Evolutionary conservation across 92 coral and sea anemone genomes (phyloP).

Genomic region (Umimayanthus kanabou): DNA sequence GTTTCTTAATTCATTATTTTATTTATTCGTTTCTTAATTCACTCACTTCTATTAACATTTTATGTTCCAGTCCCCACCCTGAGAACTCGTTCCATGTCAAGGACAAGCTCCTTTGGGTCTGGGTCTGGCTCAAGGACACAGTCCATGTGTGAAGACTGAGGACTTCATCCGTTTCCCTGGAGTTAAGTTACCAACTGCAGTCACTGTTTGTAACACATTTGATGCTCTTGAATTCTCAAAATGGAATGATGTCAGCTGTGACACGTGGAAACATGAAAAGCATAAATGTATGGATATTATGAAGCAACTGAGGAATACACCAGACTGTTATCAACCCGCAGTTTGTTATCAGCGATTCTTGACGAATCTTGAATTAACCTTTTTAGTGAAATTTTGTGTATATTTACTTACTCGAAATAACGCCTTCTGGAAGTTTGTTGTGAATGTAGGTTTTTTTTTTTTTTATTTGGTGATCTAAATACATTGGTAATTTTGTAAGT

Average conservation of each 20-base stretch:
- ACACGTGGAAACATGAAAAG: background rate
- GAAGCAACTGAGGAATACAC: background rate
- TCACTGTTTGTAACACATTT: background rate
- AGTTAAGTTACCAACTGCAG: background rate
- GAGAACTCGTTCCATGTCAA: slow-evolving; percentile 98
- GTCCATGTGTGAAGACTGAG: slow-evolving; percentile 73
- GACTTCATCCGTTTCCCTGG: background rate
- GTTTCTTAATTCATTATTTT: background rate
- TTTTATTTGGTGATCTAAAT: too few species aligned
- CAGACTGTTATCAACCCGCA: slow-evolving; percentile 11
- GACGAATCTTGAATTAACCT: background rate
- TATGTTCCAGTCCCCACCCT: slow-evolving; percentile 92
- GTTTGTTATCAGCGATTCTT: background rate
- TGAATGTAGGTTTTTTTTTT: background rate
- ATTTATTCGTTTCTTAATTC: background rate
- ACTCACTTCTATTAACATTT: background rate
- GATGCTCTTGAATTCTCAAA: background rate
- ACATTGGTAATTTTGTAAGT: background rate
- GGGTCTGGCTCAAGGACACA: slow-evolving; percentile 64
- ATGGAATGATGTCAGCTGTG: background rate
- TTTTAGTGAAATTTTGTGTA: slow-evolving; percentile 1
- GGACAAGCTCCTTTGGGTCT: slow-evolving; percentile 84
- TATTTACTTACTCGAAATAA: background rate
- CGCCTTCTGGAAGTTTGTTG: background rate
- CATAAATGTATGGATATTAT: background rate